Percentiles rank a stretch among this genome's conserved stretches.
Evolutionary conservation across 2,113 vertebrate species (phyloP).

Genomic region (Fregata magnificens): DNA sequence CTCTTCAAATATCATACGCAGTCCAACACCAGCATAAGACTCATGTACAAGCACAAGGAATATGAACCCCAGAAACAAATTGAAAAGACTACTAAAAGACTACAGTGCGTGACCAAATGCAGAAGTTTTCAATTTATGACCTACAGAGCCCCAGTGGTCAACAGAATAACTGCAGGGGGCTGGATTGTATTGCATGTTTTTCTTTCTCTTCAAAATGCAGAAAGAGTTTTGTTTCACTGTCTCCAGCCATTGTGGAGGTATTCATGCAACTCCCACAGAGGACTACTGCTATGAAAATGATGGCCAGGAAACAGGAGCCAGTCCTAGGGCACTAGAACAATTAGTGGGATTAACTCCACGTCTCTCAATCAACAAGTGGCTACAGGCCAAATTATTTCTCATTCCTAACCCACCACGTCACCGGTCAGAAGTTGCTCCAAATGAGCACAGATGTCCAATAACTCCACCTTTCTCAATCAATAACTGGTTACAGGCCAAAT

Average conservation of each 20-base stretch:
- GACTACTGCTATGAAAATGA: neutral
- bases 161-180: neutral
- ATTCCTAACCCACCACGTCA: neutral
- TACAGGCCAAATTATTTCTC: neutral
- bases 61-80: neutral
- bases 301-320: neutral
- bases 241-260: neutral
- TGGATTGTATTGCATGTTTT: neutral
- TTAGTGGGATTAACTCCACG: neutral
- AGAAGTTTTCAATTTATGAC: neutral
- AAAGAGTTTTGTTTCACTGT: neutral
- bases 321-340: neutral
- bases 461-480: neutral
- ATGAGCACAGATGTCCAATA: neutral
- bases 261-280: neutral
- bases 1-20: neutral
- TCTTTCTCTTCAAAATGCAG: neutral
- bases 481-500: neutral
- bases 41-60: neutral
- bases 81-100: neutral
- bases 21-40: neutral
- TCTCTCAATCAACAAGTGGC: neutral
- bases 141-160: neutral
- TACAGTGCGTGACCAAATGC: neutral
- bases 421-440: neutral